Evolutionary conservation across 2,113 vertebrate genomes (phyloP).

Genomic region (Cyprinus carpio): DNA sequence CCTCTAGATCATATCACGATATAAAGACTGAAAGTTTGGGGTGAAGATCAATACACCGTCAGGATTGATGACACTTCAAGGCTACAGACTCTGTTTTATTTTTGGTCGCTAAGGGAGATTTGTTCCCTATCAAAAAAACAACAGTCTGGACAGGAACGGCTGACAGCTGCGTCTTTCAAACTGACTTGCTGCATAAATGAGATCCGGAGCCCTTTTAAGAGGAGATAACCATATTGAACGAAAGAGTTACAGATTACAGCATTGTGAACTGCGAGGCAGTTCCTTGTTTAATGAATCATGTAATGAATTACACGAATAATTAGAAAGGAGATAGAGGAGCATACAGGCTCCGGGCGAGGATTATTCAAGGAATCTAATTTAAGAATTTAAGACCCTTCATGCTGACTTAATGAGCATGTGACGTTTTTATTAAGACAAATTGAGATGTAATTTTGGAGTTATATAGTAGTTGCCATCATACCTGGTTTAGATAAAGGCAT

Average conservation of each 20-base stretch:
- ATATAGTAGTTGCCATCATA: slow-evolving; percentile 51
- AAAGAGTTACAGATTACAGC: slow-evolving; percentile 16
- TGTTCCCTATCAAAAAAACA: background rate
- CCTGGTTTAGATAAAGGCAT: slow-evolving; percentile 99
- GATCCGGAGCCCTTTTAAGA: background rate
- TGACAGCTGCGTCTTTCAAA: slow-evolving; percentile 1
- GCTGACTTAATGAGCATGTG: slow-evolving; percentile 2
- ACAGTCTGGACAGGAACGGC: background rate
- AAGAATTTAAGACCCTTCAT: background rate
- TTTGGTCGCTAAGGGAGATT: slow-evolving; percentile 29
- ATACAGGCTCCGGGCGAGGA: slow-evolving; percentile 31
- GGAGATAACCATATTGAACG: background rate
- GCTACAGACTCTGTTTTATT: slow-evolving; percentile 7
- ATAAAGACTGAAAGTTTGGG: background rate
- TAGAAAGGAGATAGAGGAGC: slow-evolving; percentile 12
- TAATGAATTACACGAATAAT: slow-evolving; percentile 37
- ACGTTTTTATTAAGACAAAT: background rate
- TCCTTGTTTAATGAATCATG: slow-evolving; percentile 32
- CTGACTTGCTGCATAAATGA: background rate
- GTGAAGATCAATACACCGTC: slow-evolving; percentile 18
- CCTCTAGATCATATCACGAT: slow-evolving; percentile 24
- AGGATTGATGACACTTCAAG: slow-evolving; percentile 38
- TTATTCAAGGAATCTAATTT: slow-evolving; percentile 22
- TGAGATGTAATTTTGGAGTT: background rate
- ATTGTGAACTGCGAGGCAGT: background rate